Evolutionary conservation across 1,140 invertebrate species (phyloP), one percentile per base, ranked within the genome.

Genomic region (Marisa cornuarietis): DNA sequence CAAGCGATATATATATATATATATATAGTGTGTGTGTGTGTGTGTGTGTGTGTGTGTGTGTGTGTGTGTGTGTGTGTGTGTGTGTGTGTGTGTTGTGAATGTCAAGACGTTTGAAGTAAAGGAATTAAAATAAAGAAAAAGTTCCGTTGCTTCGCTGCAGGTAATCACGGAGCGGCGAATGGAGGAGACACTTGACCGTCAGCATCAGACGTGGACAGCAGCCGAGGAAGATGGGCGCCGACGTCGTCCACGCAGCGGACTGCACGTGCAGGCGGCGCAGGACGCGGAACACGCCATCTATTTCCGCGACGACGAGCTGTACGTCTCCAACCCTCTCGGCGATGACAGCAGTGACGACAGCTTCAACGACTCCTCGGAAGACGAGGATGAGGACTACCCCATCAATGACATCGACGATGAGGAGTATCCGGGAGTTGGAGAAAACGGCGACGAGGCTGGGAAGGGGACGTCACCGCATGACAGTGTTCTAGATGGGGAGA

Each of bases 261-360:
- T 58, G 54, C 54, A 58, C 54, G 54, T 58, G 54, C 54, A 58
- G 54, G 54, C 54, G 3, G 16, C 16, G 54, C 62, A 77, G 42
- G 63, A 68, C 42, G 76, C 65, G 31, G 18, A 16, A 16, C 76
- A 77, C 51, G 52, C 62, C 18, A 51, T n/a, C 49, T 77, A 77
- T 63, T 77, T 77, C 49, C 42, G 65, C 18, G 76, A 77, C 76
- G 76, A 77, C 65, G 76, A 77, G 9, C 31, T 77, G 63, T 77
- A 77, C n/a, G 26, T 77, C 76, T 77, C 76, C 65, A 77, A 77
- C 65, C 76, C 76, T 6, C 76, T 77, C 14, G 76, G 76, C 0
- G 76, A 77, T 42, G 76, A 77, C 63, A 26, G 66, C 58, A 58
- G 54, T 54, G 76, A 75, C 63, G 79, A 63, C 1, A 68, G 61